These are phyloP conservation scores for Aleiodes testaceus DNA, from an alignment of 2,888 invertebrate species.

Conservation along the genomic window DNA sequence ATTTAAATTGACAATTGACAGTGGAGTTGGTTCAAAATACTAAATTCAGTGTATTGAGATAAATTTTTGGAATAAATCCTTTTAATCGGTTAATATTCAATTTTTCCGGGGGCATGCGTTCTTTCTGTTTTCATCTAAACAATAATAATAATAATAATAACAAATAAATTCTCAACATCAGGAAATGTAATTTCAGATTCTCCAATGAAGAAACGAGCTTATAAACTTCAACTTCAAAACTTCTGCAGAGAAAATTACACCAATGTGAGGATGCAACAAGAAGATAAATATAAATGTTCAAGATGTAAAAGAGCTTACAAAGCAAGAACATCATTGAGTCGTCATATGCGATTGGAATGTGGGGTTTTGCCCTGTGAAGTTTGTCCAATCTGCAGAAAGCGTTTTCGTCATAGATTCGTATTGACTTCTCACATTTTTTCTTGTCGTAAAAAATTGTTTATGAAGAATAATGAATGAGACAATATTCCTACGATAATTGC, in stretches of 20 bases:
- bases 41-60: conserved; percentile 2
- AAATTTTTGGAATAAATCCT: neutral
- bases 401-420: conserved; percentile 73
- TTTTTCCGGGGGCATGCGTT: too few relatives aligned
- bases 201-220: too few relatives aligned
- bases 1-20: neutral
- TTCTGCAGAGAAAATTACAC: too few relatives aligned
- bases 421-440: conserved; percentile 67
- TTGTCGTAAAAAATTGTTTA: conserved; percentile 60
- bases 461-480: conserved; percentile 52
- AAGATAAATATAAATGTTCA: conserved; percentile 63
- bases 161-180: too few relatives aligned
- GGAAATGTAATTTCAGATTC: too few relatives aligned
- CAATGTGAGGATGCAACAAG: conserved; percentile 23
- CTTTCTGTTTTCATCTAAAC: too few relatives aligned
- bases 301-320: conserved; percentile 71
- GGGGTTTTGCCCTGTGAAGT: conserved; percentile 69
- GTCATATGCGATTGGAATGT: conserved; percentile 74
- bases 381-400: conserved; percentile 71
- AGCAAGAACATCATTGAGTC: conserved; percentile 69
- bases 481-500: neutral
- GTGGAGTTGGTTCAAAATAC: neutral
- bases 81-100: neutral
- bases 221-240: too few relatives aligned
- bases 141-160: too few relatives aligned